Evolutionary conservation across 2,888 invertebrate genomes (phyloP), one percentile per base, ranked within the genome.

Genomic region (Pachymerium ferrugineum): DNA sequence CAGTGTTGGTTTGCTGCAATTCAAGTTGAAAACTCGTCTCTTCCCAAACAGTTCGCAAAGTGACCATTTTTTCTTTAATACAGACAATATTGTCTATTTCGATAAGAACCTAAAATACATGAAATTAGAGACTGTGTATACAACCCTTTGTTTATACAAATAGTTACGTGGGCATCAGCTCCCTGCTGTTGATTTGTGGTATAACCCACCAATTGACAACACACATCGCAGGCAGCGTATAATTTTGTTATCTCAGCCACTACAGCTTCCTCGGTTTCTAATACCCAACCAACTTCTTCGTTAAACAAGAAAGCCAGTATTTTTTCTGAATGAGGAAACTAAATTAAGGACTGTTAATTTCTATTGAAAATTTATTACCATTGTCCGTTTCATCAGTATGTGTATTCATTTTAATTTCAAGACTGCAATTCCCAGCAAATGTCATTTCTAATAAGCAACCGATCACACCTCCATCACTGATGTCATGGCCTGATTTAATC

Each of bases 391-490:
- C n/a, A 25, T 30, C 28, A 25, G 6, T n/a, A 28, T 19, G 16
- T 19, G 19, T 42, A 14, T 25, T 22, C 6, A 72, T 76, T 73
- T 76, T 77, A 6, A 76, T 81, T 16, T 87, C 84, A 16, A 95
- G 79, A 0, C 96, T 96, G 78, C 90, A 88, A 74, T 96, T 85
- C 38, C 97, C 97, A 74, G 89, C 95, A 81, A 98, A 93, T n/a
- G 92, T 91, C 97, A 98, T 97, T 85, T 99, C 98, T 75, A 98
- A 81, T 0, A 94, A 82, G 78, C 94, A 92, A 0, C 92, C 92
- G 54, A 98, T 85, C 33, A 98, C 85, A 31, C 99, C 98, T 25
- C 99, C 98, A 84, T 98, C 98, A 81, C 97, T 97, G 4, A 98
- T 87, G 82, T 99, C 98, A 82, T 99, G 98, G 0, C 97, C 97